Conservation (phyloP, 2,888 invertebrate species). For the Emesis russula region DNA sequence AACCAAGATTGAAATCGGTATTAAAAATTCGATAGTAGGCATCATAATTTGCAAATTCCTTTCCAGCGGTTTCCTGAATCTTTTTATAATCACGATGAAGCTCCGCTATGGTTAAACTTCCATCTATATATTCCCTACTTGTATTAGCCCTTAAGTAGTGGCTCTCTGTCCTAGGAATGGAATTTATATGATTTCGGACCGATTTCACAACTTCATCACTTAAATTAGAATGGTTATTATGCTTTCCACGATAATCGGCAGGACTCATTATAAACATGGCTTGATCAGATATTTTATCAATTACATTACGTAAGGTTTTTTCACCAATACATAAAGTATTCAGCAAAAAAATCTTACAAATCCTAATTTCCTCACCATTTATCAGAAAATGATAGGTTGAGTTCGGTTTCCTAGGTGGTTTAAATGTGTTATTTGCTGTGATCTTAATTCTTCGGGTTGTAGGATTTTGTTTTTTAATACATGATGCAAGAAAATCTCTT, state of each 20-base stretch:
- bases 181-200: conserved; percentile 29
- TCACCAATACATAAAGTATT: conserved; percentile 17
- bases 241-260: conserved; percentile 15
- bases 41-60: conserved; percentile 11
- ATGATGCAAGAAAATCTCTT: conserved; percentile 26
- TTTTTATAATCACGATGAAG: conserved; percentile 24
- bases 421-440: conserved; percentile 9
- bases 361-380: conserved; percentile 19
- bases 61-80: conserved; percentile 15
- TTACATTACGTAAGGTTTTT: conserved; percentile 24
- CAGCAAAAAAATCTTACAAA: conserved; percentile 26
- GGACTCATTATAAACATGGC: conserved; percentile 17
- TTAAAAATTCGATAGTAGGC: conserved; percentile 28
- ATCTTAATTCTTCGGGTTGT: conserved; percentile 16
- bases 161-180: conserved; percentile 27
- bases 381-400: conserved; percentile 25
- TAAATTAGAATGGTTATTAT: conserved; percentile 21
- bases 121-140: conserved; percentile 9
- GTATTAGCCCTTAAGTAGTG: conserved; percentile 29
- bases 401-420: conserved; percentile 12
- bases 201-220: conserved; percentile 7
- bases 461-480: conserved; percentile 17
- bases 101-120: conserved; percentile 25
- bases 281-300: conserved; percentile 35
- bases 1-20: conserved; percentile 27